phyloP scores from a whole-genome alignment of 1,140 invertebrate genomes.

The Lasioglossum baleicum region DNA sequence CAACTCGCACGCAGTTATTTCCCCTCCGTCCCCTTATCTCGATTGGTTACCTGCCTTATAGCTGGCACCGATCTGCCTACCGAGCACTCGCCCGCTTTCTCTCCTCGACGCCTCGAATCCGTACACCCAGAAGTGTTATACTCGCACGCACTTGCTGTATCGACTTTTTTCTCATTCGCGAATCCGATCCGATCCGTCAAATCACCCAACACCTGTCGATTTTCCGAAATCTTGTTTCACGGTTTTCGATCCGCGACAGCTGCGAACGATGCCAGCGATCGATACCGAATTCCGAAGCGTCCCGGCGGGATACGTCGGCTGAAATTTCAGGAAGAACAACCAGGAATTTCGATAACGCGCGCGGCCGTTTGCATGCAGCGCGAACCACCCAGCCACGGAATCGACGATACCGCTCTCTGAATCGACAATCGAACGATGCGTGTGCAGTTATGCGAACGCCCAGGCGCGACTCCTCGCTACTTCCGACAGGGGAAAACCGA shows the following conservation, averaged over 20 bases:
- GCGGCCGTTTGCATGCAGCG: constrained; percentile 37
- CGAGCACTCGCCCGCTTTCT: constrained; percentile 66
- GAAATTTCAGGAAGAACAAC: constrained; percentile 6
- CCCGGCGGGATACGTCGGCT: neutral
- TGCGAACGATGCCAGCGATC: too few species aligned
- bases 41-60: constrained; percentile 58
- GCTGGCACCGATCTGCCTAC: constrained; percentile 70
- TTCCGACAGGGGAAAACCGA: constrained; percentile 22
- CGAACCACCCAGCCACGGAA: constrained; percentile 34
- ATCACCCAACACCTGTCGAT: neutral
- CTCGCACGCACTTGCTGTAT: constrained; percentile 16
- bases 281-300: neutral
- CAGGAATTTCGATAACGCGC: constrained; percentile 29
- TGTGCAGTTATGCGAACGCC: constrained; percentile 43
- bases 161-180: neutral
- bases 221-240: too few species aligned
- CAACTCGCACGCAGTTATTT: constrained; percentile 58
- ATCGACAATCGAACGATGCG: constrained; percentile 49
- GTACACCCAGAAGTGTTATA: neutral
- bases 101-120: constrained; percentile 60
- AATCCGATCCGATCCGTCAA: too few species aligned
- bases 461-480: neutral
- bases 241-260: neutral
- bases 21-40: constrained; percentile 40
- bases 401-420: constrained; percentile 43